Conservation (phyloP, 2,113 vertebrate species). For the Paratilapia polleni region DNA sequence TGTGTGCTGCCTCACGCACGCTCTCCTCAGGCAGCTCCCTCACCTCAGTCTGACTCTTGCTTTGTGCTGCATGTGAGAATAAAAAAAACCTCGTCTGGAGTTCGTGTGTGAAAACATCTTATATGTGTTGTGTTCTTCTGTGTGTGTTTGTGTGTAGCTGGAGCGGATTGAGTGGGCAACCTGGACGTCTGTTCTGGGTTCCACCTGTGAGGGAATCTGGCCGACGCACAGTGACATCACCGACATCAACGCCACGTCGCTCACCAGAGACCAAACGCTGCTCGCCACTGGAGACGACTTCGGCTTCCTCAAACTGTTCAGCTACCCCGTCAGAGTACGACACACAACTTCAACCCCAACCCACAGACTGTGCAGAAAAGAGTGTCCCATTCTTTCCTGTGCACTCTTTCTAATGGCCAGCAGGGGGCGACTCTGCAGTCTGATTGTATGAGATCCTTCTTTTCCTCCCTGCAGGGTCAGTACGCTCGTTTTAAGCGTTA, state of each 20-base stretch:
- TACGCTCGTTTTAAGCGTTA: constrained; percentile 94
- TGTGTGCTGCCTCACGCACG: no score
- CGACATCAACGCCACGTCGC: constrained; percentile 90
- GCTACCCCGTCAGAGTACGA: constrained; percentile 90
- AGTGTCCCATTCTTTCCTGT: not conserved
- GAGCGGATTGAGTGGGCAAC: constrained; percentile 93
- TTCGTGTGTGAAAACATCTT: not conserved
- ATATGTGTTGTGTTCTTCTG: constrained; percentile 1
- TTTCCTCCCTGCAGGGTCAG: constrained; percentile 82
- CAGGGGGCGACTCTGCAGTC: not conserved
- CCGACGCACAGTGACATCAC: constrained; percentile 85
- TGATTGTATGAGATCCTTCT: not conserved
- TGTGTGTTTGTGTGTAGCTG: constrained; percentile 78
- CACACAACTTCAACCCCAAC: not conserved
- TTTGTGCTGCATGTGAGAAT: not conserved
- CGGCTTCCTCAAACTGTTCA: constrained; percentile 95
- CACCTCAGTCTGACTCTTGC: no score
- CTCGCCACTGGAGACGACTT: constrained; percentile 95
- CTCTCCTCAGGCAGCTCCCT: no score
- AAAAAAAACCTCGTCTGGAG: not conserved
- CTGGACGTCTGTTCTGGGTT: constrained; percentile 92
- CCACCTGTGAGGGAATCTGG: constrained; percentile 95
- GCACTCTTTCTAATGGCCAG: not conserved
- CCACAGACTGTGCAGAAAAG: not conserved
- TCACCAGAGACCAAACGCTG: constrained; percentile 87